phyloP scores from a whole-genome alignment of 2,113 vertebrate species.

The Corydoras sp. region DNA sequence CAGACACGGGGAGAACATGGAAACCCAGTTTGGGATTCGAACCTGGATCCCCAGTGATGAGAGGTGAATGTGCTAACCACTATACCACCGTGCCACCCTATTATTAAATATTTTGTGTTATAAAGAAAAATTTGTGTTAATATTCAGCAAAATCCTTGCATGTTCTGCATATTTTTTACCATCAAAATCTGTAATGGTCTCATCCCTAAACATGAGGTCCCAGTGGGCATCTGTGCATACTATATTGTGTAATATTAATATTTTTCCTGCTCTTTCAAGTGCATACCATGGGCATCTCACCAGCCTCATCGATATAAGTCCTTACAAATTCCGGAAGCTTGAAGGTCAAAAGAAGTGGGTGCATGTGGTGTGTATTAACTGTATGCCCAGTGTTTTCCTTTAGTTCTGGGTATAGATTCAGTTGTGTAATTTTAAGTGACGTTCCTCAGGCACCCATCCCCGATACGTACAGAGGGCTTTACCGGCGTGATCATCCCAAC shows the following conservation, averaged over 20 bases:
- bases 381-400: not conserved
- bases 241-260: not conserved
- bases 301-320: constrained; percentile 94
- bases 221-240: no score
- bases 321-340: constrained; percentile 92
- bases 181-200: no score
- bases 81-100: no score
- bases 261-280: constrained; percentile 58
- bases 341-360: constrained; percentile 94
- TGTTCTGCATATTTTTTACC: no score
- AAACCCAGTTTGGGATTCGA: no score
- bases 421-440: not conserved
- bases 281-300: constrained; percentile 92
- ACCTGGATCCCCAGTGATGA: no score
- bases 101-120: no score
- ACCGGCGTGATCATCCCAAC: constrained; percentile 74
- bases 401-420: not conserved
- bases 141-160: no score
- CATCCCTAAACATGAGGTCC: no score
- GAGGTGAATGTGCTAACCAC: no score
- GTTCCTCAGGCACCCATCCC: constrained; percentile 79
- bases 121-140: no score
- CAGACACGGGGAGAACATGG: no score
- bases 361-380: constrained; percentile 82
- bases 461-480: constrained; percentile 83